phyloP scores from a whole-genome alignment of 2,113 vertebrate genomes.

The Erpornis zantholeuca region DNA sequence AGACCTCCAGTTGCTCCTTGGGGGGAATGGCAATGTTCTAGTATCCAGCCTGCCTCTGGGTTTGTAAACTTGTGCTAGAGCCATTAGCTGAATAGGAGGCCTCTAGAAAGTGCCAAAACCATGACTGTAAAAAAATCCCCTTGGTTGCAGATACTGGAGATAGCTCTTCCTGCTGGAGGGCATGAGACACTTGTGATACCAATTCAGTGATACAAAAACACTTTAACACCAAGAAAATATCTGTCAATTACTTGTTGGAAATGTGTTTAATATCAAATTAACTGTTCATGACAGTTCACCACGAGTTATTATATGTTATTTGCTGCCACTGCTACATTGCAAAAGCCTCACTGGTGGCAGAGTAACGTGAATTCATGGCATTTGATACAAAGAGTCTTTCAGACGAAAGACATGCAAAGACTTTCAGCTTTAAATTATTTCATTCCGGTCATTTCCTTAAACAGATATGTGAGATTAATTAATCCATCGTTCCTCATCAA shows the following conservation, averaged over 20 bases:
- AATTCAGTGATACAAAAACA: background rate
- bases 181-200: background rate
- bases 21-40: background rate
- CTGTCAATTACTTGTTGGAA: conserved; percentile 45
- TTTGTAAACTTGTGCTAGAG: background rate
- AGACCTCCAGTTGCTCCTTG: background rate
- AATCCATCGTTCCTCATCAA: conserved; percentile 4
- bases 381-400: conserved; percentile 71
- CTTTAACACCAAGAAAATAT: conserved; percentile 24
- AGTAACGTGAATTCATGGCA: conserved; percentile 60
- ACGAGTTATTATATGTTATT: conserved; percentile 72
- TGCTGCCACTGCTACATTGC: conserved; percentile 64
- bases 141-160: background rate
- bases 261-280: conserved; percentile 73
- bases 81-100: background rate
- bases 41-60: background rate
- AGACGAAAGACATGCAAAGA: conserved; percentile 37
- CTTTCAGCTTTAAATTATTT: conserved; percentile 63
- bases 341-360: conserved; percentile 59
- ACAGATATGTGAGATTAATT: conserved; percentile 59
- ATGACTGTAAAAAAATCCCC: background rate
- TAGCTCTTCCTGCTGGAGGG: background rate
- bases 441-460: conserved; percentile 66
- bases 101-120: background rate
- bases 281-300: conserved; percentile 72